Evolutionary conservation across 2,113 vertebrate species (phyloP).

Genomic region (Stictonetta naevosa): DNA sequence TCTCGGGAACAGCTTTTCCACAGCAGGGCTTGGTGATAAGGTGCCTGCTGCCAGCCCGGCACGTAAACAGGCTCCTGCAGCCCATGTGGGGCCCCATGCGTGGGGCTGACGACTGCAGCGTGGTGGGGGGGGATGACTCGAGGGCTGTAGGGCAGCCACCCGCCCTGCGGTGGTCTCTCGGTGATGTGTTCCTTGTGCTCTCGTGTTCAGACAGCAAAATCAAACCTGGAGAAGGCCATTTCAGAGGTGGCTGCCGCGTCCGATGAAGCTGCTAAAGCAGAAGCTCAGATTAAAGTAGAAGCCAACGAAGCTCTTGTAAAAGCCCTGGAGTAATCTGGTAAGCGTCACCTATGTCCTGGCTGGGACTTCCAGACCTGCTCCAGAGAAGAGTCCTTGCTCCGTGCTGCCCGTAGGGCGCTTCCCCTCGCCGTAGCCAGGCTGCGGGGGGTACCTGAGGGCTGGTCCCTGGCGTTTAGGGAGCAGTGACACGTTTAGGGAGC

Average conservation of each 20-base stretch:
- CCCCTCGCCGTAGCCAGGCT: background rate
- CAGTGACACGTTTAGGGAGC: background rate
- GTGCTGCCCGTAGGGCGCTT: background rate
- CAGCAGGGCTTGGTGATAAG: background rate
- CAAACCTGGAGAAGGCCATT: constrained; percentile 92
- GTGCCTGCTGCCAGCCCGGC: background rate
- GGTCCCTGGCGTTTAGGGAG: background rate
- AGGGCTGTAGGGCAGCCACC: background rate
- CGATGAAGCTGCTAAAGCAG: constrained; percentile 85
- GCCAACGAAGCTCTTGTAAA: constrained; percentile 94
- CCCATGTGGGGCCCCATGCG: background rate
- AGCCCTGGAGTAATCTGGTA: constrained; percentile 86
- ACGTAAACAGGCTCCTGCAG: background rate
- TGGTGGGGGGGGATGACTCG: background rate
- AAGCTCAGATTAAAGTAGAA: constrained; percentile 90
- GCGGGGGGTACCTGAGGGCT: accelerated
- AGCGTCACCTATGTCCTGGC: background rate
- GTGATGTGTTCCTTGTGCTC: background rate
- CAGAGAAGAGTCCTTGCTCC: background rate
- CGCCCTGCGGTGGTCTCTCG: background rate
- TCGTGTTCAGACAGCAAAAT: constrained; percentile 81
- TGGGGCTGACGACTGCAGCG: accelerated
- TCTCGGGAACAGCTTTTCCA: background rate
- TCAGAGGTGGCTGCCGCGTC: constrained; percentile 75
- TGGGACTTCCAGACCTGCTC: background rate